These are phyloP conservation scores for Betta splendens DNA, from an alignment of 2,797 vertebrate genomes.

Conservation along the genomic window DNA sequence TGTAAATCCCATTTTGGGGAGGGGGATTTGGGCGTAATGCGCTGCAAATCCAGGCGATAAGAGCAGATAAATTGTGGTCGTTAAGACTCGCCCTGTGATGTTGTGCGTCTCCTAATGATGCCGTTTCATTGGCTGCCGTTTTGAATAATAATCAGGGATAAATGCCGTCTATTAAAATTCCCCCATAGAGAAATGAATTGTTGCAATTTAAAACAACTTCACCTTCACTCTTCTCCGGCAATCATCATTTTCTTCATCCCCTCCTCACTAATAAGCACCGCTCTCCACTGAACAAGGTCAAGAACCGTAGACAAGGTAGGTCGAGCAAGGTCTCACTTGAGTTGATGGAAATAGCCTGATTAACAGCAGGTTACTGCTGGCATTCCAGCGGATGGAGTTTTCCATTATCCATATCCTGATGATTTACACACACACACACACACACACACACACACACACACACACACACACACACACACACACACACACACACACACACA, in stretches of 20 bases:
- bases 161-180: slow-evolving; percentile 34
- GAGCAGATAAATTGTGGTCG: slow-evolving; percentile 37
- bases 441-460: slow-evolving; percentile 39
- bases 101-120: slow-evolving; percentile 5
- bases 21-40: slow-evolving; percentile 37
- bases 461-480: slow-evolving; percentile 31
- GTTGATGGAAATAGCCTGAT: slow-evolving; percentile 48
- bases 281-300: slow-evolving; percentile 47
- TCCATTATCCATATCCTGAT: slow-evolving; percentile 40
- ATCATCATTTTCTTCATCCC: slow-evolving; percentile 35
- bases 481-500: slow-evolving; percentile 44
- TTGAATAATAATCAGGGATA: slow-evolving; percentile 38
- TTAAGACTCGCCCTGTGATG: slow-evolving; percentile 11
- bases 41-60: slow-evolving; percentile 53
- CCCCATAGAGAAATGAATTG: slow-evolving; percentile 27
- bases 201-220: slow-evolving; percentile 29
- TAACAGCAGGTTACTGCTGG: slow-evolving; percentile 24
- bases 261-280: slow-evolving; percentile 20
- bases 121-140: slow-evolving; percentile 14
- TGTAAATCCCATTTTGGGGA: slow-evolving; percentile 20
- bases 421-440: slow-evolving; percentile 63
- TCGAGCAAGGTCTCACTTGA: slow-evolving; percentile 28
- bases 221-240: slow-evolving; percentile 19
- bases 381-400: slow-evolving; percentile 45
- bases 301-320: slow-evolving; percentile 16